These are phyloP conservation scores for Tolmerus cingulatus DNA, from an alignment of 2,888 invertebrate species.

Conservation along the genomic window DNA sequence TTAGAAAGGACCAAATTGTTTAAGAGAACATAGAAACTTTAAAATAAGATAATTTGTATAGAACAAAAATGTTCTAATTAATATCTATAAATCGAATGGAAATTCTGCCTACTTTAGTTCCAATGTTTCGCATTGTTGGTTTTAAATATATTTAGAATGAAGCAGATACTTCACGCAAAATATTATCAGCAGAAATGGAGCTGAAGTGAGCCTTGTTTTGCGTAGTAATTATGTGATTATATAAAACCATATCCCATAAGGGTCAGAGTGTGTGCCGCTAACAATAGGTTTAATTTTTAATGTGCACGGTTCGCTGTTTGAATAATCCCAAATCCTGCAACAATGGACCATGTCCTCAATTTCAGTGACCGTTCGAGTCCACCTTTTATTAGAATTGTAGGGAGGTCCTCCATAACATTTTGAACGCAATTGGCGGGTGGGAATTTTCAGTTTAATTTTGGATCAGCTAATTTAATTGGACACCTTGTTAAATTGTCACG, in stretches of 20 bases:
- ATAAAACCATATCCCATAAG: neutral
- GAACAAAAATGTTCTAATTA: too few species aligned
- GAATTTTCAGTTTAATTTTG: neutral
- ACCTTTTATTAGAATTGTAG: neutral
- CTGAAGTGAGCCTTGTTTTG: neutral
- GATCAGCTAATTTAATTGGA: neutral
- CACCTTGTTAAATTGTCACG: neutral
- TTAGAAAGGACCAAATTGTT: too few species aligned
- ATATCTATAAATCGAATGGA: too few species aligned
- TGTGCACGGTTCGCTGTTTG: neutral
- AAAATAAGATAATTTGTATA: too few species aligned
- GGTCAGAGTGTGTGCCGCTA: neutral
- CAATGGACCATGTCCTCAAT: neutral
- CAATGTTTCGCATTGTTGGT: neutral
- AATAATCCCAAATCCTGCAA: neutral
- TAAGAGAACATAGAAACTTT: too few species aligned
- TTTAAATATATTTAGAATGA: neutral
- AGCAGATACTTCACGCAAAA: neutral
- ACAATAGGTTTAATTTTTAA: conserved; percentile 6
- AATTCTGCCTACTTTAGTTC: neutral
- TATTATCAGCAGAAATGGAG: neutral
- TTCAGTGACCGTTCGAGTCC: neutral
- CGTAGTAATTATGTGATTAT: neutral
- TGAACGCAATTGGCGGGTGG: neutral
- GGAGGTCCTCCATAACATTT: neutral